A percentile compares a stretch with the other conserved stretches of the same genome.
These are phyloP conservation scores for Chironex yamaguchii DNA, from an alignment of 30 jellyfish, hydroid and myxozoan genomes.

Conservation along the genomic window DNA sequence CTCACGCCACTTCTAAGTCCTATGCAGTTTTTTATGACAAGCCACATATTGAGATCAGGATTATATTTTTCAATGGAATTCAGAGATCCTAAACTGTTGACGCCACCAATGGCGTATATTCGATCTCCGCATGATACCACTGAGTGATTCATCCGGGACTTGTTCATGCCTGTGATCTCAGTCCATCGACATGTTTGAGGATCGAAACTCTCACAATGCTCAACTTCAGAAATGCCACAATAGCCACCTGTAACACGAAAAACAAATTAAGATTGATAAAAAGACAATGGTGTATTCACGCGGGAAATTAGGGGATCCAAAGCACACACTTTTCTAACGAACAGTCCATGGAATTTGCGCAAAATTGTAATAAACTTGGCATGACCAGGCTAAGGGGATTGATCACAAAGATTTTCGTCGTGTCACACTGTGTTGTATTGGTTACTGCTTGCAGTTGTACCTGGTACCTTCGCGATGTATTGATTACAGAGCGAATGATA, in stretches of 20 bases:
- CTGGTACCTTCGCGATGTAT: no score
- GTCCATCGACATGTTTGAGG: conserved; percentile 75
- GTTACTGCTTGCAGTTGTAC: no score
- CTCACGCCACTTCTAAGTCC: conserved; percentile 66
- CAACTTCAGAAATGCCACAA: conserved; percentile 85
- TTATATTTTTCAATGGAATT: conserved; percentile 82
- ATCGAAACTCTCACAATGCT: conserved; percentile 83
- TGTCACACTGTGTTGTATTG: no score
- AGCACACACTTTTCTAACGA: background rate
- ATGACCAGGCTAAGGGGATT: no score
- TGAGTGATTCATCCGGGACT: conserved; percentile 89
- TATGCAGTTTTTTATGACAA: conserved; percentile 64
- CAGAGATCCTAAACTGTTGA: conserved; percentile 71
- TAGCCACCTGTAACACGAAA: conserved; percentile 77
- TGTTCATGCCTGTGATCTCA: conserved; percentile 82
- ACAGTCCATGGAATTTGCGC: no score
- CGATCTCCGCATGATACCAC: conserved; percentile 71
- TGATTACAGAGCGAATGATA: no score
- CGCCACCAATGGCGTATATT: conserved; percentile 91
- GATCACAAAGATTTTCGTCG: no score
- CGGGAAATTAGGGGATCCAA: background rate
- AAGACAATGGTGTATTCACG: background rate
- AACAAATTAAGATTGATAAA: background rate
- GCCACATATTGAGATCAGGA: conserved; percentile 93
- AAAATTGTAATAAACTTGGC: no score